Conservation (phyloP, 1,140 invertebrate species). For the Temnothorax curvispinosus region DNA sequence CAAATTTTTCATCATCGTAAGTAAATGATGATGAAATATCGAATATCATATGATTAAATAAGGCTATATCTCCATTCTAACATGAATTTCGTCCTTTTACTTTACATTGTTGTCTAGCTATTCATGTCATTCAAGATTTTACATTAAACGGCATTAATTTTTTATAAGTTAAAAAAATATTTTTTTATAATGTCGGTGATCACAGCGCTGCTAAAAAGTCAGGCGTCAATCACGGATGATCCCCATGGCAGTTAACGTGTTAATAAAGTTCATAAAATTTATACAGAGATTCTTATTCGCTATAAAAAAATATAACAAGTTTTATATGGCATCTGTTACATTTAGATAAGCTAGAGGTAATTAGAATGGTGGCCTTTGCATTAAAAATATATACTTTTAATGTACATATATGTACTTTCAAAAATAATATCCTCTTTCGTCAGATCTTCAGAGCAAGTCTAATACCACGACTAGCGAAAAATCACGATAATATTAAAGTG, state of each 20-base stretch:
- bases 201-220: neutral
- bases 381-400: conserved; percentile 39
- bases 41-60: neutral
- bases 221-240: neutral
- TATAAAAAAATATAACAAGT: neutral
- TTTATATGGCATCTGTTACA: conserved; percentile 5
- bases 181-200: neutral
- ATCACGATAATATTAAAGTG: conserved; percentile 34
- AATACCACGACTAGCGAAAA: conserved; percentile 8
- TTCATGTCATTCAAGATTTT: neutral
- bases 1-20: neutral
- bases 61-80: neutral
- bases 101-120: neutral
- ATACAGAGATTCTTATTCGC: neutral
- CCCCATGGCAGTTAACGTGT: neutral
- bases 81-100: neutral
- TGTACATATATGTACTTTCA: neutral
- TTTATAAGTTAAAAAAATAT: neutral
- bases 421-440: conserved; percentile 44
- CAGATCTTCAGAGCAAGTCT: neutral
- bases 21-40: neutral
- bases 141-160: neutral
- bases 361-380: neutral
- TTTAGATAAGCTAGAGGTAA: neutral
- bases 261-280: conserved; percentile 28